These are phyloP conservation scores for Anguilla pacifica DNA, from an alignment of 2,797 vertebrate species.

Conservation along the genomic window DNA sequence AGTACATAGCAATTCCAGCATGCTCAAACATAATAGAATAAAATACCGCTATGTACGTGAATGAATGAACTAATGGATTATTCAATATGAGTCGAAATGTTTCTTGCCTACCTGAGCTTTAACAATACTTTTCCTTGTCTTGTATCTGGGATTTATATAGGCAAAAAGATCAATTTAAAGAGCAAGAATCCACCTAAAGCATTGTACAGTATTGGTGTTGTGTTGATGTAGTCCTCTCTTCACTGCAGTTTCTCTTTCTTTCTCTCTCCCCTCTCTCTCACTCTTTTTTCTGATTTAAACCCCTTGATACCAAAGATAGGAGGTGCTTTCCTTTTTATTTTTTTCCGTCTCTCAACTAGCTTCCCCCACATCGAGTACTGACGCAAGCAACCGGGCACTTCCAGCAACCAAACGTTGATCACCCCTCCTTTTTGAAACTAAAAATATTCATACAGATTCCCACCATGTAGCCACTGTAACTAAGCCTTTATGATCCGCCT, in stretches of 20 bases:
- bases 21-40: not conserved
- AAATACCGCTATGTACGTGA: not conserved
- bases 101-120: slow-evolving; percentile 27
- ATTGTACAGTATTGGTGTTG: slow-evolving; percentile 29
- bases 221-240: slow-evolving; percentile 17
- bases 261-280: slow-evolving; percentile 34
- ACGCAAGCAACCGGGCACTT: slow-evolving; percentile 25
- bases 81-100: not conserved
- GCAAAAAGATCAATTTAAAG: not conserved
- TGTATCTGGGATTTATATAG: not conserved
- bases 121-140: slow-evolving; percentile 11
- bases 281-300: slow-evolving; percentile 32
- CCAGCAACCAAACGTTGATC: slow-evolving; percentile 16
- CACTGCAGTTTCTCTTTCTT: slow-evolving; percentile 36
- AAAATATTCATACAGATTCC: slow-evolving; percentile 11
- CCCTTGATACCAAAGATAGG: slow-evolving; percentile 37
- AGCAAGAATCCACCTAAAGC: slow-evolving; percentile 21
- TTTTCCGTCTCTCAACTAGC: slow-evolving; percentile 28
- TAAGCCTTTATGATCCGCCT: not conserved
- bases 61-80: not conserved
- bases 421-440: slow-evolving; percentile 20
- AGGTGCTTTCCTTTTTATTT: slow-evolving; percentile 33
- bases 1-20: not conserved
- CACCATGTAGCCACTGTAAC: slow-evolving; percentile 14
- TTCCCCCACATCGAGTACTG: slow-evolving; percentile 28